Evolutionary conservation across 2,797 vertebrate species (phyloP).

Genomic region (Pseudomugil tenellus): DNA sequence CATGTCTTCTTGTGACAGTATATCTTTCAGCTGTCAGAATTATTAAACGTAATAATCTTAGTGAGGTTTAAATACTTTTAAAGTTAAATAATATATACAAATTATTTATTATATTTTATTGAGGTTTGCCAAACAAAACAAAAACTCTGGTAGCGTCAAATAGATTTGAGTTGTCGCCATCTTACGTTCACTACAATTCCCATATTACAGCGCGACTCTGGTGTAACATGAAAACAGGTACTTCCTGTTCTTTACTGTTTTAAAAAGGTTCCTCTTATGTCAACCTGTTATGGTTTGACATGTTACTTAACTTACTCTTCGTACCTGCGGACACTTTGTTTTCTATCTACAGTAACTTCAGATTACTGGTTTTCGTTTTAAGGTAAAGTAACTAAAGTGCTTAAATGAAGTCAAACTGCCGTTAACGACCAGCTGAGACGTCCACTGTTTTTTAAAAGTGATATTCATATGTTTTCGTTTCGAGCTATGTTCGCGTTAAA

Average conservation of each 20-base stretch:
- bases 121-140: not conserved
- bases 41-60: not conserved
- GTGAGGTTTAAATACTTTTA: not conserved
- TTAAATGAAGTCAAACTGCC: not conserved
- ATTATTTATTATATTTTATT: not conserved
- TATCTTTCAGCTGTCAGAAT: not conserved
- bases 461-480: too few relatives aligned
- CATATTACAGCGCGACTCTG: constrained; percentile 26
- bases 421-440: not conserved
- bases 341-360: not conserved
- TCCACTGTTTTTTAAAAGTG: not conserved
- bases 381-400: constrained; percentile 16
- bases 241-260: constrained; percentile 50
- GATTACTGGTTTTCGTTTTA: not conserved
- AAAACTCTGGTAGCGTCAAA: not conserved
- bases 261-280: constrained; percentile 38
- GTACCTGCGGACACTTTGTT: not conserved
- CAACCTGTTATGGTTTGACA: not conserved
- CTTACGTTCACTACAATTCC: constrained; percentile 45
- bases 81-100: not conserved
- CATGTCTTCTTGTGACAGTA: not conserved
- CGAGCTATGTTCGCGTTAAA: too few relatives aligned
- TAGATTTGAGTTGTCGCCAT: not conserved
- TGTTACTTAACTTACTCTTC: constrained; percentile 13
- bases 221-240: constrained; percentile 37